A percentile compares a stretch with the other conserved stretches of the same genome.
phyloP scores from a whole-genome alignment of 2,888 invertebrate species.

The Chesias legatella region DNA sequence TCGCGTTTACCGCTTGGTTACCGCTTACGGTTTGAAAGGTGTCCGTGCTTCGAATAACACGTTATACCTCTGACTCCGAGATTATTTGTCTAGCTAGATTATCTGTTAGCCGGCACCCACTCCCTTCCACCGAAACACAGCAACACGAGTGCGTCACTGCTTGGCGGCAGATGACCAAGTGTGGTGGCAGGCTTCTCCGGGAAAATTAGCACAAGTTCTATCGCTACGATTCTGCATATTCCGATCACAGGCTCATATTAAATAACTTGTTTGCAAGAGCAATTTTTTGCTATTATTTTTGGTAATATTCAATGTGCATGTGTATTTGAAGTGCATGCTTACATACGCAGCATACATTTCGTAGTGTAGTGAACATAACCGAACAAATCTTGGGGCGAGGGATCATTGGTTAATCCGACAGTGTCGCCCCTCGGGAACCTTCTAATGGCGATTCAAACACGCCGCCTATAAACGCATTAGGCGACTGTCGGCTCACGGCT shows the following conservation, averaged over 20 bases:
- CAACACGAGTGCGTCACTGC: no score
- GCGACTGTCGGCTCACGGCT: conserved; percentile 54
- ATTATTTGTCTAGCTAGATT: no score
- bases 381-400: conserved; percentile 24
- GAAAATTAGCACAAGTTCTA: no score
- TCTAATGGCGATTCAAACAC: conserved; percentile 59
- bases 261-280: no score
- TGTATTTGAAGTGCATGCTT: conserved; percentile 4
- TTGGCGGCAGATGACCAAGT: no score
- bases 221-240: no score
- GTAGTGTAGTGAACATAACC: conserved; percentile 27
- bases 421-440: conserved; percentile 36
- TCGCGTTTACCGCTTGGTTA: no score
- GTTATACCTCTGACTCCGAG: not conserved
- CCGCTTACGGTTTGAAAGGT: no score
- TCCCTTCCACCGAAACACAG: no score
- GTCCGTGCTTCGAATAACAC: not conserved
- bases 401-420: conserved; percentile 46
- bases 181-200: not conserved
- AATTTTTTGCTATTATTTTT: no score
- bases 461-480: conserved; percentile 66
- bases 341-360: conserved; percentile 17
- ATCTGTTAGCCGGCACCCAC: no score
- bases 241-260: no score
- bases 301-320: not conserved